phyloP scores from a whole-genome alignment of 2,113 vertebrate species.

The Malaclemys terrapin region DNA sequence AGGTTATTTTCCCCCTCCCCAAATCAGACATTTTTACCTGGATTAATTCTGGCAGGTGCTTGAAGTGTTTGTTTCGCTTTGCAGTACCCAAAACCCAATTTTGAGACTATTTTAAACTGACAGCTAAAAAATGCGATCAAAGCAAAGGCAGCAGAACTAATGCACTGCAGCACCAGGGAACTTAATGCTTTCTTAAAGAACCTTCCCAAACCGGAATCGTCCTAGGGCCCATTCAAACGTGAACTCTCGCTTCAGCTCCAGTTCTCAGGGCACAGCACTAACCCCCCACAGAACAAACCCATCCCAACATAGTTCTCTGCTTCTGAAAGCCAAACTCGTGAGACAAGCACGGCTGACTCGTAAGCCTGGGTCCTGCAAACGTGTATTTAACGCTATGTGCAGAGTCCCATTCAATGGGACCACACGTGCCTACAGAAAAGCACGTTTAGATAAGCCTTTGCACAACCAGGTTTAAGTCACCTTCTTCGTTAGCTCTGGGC shows the following conservation, averaged over 20 bases:
- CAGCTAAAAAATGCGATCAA: not conserved
- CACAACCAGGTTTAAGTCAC: not conserved
- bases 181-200: not conserved
- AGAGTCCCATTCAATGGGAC: not conserved
- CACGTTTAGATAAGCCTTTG: not conserved
- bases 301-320: not conserved
- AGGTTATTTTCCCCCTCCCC: not conserved
- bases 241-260: not conserved
- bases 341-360: not conserved
- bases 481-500: too few species aligned
- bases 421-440: not conserved
- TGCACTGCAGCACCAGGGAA: not conserved
- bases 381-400: not conserved
- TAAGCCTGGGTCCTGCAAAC: not conserved
- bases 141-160: not conserved
- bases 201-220: not conserved
- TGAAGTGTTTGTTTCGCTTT: not conserved
- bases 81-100: not conserved
- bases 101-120: not conserved
- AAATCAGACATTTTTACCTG: not conserved
- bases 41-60: not conserved
- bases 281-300: not conserved
- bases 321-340: not conserved
- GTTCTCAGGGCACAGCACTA: not conserved
- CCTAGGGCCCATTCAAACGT: not conserved